phyloP scores from a whole-genome alignment of 2,797 vertebrate species.

The Anas acuta region DNA sequence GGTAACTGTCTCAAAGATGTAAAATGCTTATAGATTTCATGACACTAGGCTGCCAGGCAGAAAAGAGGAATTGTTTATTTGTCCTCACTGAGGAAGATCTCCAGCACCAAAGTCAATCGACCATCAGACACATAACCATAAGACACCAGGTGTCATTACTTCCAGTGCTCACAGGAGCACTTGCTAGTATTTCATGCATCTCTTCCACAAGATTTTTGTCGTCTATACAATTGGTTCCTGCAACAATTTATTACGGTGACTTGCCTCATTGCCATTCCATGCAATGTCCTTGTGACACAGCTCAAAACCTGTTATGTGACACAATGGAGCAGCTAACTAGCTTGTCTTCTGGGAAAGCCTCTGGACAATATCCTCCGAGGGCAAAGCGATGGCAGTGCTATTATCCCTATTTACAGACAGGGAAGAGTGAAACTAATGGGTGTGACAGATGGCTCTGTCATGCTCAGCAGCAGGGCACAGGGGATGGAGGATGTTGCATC shows the following conservation, averaged over 20 bases:
- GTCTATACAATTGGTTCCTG: neutral
- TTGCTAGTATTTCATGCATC: neutral
- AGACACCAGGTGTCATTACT: conserved; percentile 2
- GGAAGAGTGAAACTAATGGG: neutral
- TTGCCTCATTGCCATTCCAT: neutral
- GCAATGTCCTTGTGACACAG: neutral
- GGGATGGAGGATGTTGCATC: neutral
- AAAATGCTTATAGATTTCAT: neutral
- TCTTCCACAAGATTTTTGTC: conserved; percentile 19
- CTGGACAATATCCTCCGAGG: conserved; percentile 11
- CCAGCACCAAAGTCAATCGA: neutral
- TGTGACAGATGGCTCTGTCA: neutral
- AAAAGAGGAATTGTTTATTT: conserved; percentile 19
- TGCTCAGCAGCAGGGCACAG: neutral
- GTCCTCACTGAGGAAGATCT: neutral
- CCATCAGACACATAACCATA: neutral
- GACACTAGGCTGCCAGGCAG: neutral
- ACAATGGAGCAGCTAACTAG: neutral
- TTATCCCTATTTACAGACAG: neutral
- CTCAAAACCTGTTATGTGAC: neutral
- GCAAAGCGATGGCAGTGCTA: neutral
- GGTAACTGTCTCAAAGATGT: neutral
- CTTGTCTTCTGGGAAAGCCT: neutral
- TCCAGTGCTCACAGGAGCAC: neutral
- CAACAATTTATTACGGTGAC: accelerated